These are phyloP conservation scores for Oasisia sp. DNA, from an alignment of 2,888 invertebrate genomes.

Conservation along the genomic window DNA sequence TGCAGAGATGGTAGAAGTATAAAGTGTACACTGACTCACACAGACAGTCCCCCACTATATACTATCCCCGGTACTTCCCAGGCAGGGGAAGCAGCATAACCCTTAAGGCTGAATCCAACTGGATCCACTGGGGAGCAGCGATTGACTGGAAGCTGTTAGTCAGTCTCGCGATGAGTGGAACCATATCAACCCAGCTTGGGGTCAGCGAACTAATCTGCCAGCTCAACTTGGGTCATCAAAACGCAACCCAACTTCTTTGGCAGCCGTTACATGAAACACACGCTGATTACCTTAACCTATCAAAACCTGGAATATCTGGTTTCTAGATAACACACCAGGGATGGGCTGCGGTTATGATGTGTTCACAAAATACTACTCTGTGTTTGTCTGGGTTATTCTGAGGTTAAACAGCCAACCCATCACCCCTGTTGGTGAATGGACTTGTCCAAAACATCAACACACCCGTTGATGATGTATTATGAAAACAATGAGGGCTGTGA, in stretches of 20 bases:
- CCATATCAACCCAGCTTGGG: not conserved
- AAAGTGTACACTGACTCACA: not conserved
- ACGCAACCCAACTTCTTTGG: not conserved
- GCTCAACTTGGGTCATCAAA: not conserved
- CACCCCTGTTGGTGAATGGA: not conserved
- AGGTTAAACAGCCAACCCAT: not conserved
- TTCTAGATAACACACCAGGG: not conserved
- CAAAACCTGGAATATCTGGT: not conserved
- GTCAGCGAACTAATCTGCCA: not conserved
- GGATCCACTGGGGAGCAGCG: not conserved
- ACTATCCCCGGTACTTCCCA: not conserved
- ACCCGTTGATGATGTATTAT: not conserved
- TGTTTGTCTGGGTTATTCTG: not conserved
- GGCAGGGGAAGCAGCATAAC: not conserved
- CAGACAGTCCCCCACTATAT: not conserved
- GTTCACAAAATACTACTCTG: not conserved
- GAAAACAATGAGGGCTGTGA: not conserved
- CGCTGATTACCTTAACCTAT: not conserved
- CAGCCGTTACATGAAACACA: not conserved
- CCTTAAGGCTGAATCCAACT: no score
- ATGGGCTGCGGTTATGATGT: not conserved
- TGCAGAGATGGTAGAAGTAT: not conserved
- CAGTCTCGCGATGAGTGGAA: not conserved
- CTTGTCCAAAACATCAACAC: not conserved
- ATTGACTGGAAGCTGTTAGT: not conserved